Evolutionary conservation across 2,113 vertebrate genomes (phyloP).

Genomic region (Phasianus colchicus): DNA sequence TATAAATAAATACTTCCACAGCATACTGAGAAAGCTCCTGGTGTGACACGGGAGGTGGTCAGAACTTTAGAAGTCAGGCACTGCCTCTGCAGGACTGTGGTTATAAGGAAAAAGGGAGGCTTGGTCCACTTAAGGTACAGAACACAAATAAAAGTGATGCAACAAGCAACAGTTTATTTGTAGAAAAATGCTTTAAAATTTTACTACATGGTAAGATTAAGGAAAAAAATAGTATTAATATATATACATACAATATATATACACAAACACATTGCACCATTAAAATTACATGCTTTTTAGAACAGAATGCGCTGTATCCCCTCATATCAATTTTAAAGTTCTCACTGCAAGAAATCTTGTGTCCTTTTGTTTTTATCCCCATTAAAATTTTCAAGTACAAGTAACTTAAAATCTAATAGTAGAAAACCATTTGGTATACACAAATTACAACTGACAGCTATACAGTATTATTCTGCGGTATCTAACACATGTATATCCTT

Average conservation of each 20-base stretch:
- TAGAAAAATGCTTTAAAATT: conserved; percentile 76
- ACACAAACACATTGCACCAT: conserved; percentile 73
- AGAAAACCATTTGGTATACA: conserved; percentile 70
- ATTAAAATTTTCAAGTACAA: conserved; percentile 79
- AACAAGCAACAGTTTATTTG: conserved; percentile 82
- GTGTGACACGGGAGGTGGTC: not conserved
- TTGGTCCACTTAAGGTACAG: not conserved
- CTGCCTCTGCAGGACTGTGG: not conserved
- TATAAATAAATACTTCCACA: not conserved
- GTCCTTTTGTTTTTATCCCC: conserved; percentile 72
- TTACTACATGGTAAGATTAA: conserved; percentile 78
- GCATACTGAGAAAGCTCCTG: not conserved
- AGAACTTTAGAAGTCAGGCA: not conserved
- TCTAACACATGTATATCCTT: conserved; percentile 34
- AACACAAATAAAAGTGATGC: conserved; percentile 47
- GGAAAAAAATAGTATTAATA: conserved; percentile 84
- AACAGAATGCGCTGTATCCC: conserved; percentile 73
- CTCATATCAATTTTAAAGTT: conserved; percentile 71
- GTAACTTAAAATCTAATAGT: conserved; percentile 69
- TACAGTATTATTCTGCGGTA: conserved; percentile 43
- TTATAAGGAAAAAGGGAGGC: not conserved
- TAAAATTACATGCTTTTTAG: conserved; percentile 80
- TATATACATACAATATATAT: conserved; percentile 78
- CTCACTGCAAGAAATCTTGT: conserved; percentile 71
- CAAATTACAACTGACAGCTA: conserved; percentile 63